These are phyloP conservation scores for Laspeyria flexula DNA, from an alignment of 2,888 invertebrate genomes.

Conservation along the genomic window DNA sequence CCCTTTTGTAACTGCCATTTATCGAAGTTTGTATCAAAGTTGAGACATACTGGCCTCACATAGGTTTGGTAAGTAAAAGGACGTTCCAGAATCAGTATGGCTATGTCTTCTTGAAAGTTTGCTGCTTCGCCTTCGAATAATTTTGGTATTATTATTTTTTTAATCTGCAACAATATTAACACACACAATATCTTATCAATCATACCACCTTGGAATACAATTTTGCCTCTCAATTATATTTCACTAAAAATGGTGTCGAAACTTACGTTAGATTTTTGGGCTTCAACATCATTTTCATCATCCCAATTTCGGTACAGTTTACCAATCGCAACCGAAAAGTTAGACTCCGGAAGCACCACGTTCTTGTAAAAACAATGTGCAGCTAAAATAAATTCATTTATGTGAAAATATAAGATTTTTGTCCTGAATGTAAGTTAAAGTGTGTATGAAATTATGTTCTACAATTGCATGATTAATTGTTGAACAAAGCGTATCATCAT, in stretches of 20 bases:
- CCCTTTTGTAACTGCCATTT: not conserved
- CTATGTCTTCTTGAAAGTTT: not conserved
- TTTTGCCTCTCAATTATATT: too few relatives aligned
- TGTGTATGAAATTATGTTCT: too few relatives aligned
- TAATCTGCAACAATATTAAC: slow-evolving; percentile 50
- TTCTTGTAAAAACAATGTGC: not conserved
- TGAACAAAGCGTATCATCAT: too few relatives aligned
- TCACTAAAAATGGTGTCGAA: not conserved
- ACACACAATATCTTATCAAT: too few relatives aligned
- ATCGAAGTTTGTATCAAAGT: not conserved
- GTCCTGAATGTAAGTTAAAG: too few relatives aligned
- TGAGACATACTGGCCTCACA: not conserved
- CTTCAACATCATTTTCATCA: not conserved
- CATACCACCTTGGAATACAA: too few relatives aligned
- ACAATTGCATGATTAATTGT: too few relatives aligned
- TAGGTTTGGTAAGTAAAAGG: not conserved
- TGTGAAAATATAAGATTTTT: not conserved
- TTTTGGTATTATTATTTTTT: slow-evolving; percentile 67
- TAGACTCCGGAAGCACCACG: not conserved
- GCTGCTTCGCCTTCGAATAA: slow-evolving; percentile 78
- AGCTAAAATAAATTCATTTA: not conserved
- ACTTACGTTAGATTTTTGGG: not conserved
- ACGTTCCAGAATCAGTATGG: not conserved
- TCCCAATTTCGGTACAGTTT: not conserved
- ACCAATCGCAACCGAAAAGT: not conserved